phyloP scores from a whole-genome alignment of 2,797 vertebrate species.

The Microctenopoma steveboyesi region DNA sequence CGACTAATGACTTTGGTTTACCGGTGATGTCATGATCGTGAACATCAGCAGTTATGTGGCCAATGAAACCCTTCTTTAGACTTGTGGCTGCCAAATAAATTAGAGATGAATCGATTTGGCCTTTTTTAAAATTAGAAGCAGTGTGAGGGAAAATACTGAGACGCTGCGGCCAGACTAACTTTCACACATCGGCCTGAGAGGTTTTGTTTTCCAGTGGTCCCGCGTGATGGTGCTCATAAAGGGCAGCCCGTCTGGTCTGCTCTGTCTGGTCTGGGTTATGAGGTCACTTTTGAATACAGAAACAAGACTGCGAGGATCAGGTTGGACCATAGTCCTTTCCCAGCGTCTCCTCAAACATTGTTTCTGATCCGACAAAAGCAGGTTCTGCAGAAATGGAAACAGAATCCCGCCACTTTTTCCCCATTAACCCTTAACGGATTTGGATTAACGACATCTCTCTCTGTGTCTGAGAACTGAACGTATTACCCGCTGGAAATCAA shows the following conservation, averaged over 20 bases:
- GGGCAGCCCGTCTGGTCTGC: conserved; percentile 60
- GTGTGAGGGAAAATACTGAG: conserved; percentile 36
- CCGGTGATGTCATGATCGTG: conserved; percentile 34
- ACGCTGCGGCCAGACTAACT: conserved; percentile 18
- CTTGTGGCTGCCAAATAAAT: conserved; percentile 22
- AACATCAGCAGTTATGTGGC: conserved; percentile 31
- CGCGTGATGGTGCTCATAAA: conserved; percentile 38
- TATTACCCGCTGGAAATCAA: conserved; percentile 4
- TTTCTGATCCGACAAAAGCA: conserved; percentile 49
- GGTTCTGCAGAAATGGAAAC: conserved; percentile 53
- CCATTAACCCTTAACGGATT: conserved; percentile 32
- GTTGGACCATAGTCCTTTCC: conserved; percentile 57
- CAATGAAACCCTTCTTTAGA: conserved; percentile 17
- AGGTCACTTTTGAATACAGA: conserved; percentile 57
- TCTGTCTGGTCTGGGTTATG: conserved; percentile 68
- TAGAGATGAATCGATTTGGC: conserved; percentile 16
- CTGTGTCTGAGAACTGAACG: not conserved
- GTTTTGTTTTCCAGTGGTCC: conserved; percentile 46
- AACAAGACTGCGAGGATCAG: conserved; percentile 58
- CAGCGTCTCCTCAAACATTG: conserved; percentile 56
- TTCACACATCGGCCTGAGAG: conserved; percentile 47
- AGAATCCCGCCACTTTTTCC: conserved; percentile 17
- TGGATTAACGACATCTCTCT: not conserved
- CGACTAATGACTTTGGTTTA: conserved; percentile 27
- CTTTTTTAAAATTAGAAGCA: conserved; percentile 37